Percentiles rank a stretch among this genome's conserved stretches.
phyloP scores from a whole-genome alignment of 2,113 vertebrate genomes.

The Mormyrus lacerda region DNA sequence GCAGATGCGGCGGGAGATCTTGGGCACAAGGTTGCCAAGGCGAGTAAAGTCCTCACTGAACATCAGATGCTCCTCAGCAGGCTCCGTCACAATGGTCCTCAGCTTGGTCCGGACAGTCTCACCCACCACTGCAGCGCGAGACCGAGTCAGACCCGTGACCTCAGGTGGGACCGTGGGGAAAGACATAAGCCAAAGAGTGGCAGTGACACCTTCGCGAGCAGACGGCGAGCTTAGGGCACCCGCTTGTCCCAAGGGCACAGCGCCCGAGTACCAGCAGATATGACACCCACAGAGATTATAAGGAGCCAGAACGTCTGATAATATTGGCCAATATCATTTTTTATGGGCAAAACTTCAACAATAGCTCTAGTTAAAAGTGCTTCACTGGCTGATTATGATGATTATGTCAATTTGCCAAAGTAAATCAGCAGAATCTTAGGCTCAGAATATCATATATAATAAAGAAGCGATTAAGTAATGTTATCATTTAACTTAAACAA shows the following conservation, averaged over 20 bases:
- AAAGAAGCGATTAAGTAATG: not conserved
- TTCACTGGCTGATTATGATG: not conserved
- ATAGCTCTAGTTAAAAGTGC: not conserved
- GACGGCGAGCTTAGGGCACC: not conserved
- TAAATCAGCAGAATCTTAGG: not conserved
- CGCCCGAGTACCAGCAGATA: not conserved
- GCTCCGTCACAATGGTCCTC: conserved; percentile 63
- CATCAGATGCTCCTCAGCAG: conserved; percentile 66
- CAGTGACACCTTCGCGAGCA: not conserved
- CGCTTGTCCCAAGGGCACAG: no score
- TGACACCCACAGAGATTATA: not conserved
- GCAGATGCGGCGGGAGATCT: conserved; percentile 71
- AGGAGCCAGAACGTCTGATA: not conserved
- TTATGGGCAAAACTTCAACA: not conserved
- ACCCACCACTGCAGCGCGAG: conserved; percentile 56
- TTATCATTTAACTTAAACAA: not conserved
- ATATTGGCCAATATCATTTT: not conserved
- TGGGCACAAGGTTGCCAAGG: conserved; percentile 57
- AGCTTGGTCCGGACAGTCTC: conserved; percentile 61
- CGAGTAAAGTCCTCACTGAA: conserved; percentile 53
- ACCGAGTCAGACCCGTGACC: not conserved
- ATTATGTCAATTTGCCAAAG: not conserved
- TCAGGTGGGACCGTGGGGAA: not conserved
- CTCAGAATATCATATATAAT: not conserved
- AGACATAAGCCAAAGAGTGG: not conserved